Evolutionary conservation across 2,888 invertebrate genomes (phyloP), one percentile per base, ranked within the genome.

Genomic region (Sicus ferrugineus): DNA sequence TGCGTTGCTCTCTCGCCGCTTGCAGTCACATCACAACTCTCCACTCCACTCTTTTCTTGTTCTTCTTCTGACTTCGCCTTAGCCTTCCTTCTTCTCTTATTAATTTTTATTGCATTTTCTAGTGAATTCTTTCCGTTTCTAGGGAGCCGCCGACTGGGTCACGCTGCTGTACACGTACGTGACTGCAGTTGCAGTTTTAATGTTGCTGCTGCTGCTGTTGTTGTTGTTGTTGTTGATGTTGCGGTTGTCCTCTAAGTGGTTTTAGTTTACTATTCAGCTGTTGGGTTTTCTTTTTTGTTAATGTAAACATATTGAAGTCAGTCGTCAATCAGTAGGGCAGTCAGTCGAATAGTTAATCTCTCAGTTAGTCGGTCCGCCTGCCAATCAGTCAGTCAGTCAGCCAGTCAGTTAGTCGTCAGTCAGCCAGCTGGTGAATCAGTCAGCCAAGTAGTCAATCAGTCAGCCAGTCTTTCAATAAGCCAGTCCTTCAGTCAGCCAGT

Each of bases 71-170:
- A 21, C 23, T 14, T 61, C 30, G 28, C 30, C 56, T 30, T 16
- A 42, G 21, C 26, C 26, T n/a, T 42, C 2, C 16, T 61, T 61
- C 38, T 61, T 61, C 38, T 31, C 26, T 26, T 61, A n/a, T n/a
- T 3, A n/a, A 4, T 61, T 31, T 30, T 21, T 21, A 14, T 63
- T 28, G 6, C 19, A 19, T 26, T 46, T 66, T 66, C 66, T 56
- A 28, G 42, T 56, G 66, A 66, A 66, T 66, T 56, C 34, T 66
- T 66, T 42, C n/a, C n/a, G n/a, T n/a, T n/a, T n/a, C n/a, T 34
- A 46, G 58, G 66, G 28, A 66, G 46, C 28, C 30, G 54, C 52
- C 65, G 48, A 64, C 64, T 66, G 66, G 66, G 66, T 66, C 66
- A 66, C 16, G 66, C 42, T 11, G 56, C 26, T 9, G 42, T 3